phyloP scores from a whole-genome alignment of 2,113 vertebrate genomes.

The Trematomus loennbergii region DNA sequence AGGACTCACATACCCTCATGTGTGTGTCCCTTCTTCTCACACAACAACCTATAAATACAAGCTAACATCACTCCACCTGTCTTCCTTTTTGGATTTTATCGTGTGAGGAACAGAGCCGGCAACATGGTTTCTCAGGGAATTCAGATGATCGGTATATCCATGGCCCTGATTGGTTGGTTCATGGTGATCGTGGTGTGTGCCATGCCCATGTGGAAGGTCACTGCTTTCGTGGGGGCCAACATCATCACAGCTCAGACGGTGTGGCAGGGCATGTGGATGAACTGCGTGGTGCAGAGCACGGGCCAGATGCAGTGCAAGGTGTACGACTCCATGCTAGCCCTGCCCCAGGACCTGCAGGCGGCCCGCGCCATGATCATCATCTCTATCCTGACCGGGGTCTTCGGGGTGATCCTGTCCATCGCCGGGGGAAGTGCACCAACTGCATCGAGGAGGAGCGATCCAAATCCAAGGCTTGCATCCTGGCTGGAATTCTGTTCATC shows the following conservation, averaged over 20 bases:
- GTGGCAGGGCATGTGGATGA: slow-evolving; percentile 90
- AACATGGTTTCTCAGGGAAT: slow-evolving; percentile 82
- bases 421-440: slow-evolving; percentile 93
- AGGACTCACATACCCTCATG: slow-evolving; percentile 58
- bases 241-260: slow-evolving; percentile 83
- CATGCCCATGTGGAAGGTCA: slow-evolving; percentile 85
- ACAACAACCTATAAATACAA: slow-evolving; percentile 58
- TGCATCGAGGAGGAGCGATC: slow-evolving; percentile 88
- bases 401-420: slow-evolving; percentile 87
- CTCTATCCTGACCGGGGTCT: slow-evolving; percentile 86
- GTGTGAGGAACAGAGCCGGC: not conserved
- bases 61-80: not conserved
- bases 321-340: slow-evolving; percentile 83
- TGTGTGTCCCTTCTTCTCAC: slow-evolving; percentile 33
- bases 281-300: slow-evolving; percentile 88
- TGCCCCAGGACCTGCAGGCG: slow-evolving; percentile 89
- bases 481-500: slow-evolving; percentile 78
- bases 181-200: slow-evolving; percentile 77
- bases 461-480: slow-evolving; percentile 84
- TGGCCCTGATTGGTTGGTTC: slow-evolving; percentile 79
- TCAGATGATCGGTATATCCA: slow-evolving; percentile 75
- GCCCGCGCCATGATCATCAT: slow-evolving; percentile 91
- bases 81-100: slow-evolving; percentile 9
- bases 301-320: slow-evolving; percentile 87
- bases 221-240: slow-evolving; percentile 81